These are phyloP conservation scores for Macrobrachium rosenbergii DNA, from an alignment of 1,140 invertebrate species.

Conservation along the genomic window DNA sequence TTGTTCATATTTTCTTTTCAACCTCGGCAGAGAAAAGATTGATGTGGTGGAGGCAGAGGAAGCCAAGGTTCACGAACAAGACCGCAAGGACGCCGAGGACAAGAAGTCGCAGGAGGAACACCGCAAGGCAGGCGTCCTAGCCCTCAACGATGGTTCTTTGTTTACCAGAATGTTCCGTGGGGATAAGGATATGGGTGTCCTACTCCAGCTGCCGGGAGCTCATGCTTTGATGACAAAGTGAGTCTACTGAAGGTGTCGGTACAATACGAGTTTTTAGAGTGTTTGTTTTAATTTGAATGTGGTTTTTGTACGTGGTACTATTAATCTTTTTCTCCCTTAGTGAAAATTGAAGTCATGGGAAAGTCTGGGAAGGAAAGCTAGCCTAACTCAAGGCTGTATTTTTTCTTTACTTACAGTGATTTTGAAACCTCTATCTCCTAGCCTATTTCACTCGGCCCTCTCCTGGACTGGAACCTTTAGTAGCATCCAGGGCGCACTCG, in stretches of 20 bases:
- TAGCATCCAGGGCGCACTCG: too few species aligned
- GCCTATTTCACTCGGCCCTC: too few species aligned
- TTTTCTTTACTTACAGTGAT: too few species aligned
- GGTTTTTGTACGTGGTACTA: background rate
- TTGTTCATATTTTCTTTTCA: background rate
- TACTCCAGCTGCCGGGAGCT: constrained; percentile 43
- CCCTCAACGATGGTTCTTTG: constrained; percentile 52
- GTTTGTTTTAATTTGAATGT: background rate
- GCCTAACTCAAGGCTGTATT: too few species aligned
- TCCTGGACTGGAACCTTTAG: too few species aligned
- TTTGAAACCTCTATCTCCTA: too few species aligned
- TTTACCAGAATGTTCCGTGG: constrained; percentile 53
- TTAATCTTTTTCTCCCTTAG: too few species aligned
- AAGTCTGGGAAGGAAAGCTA: too few species aligned
- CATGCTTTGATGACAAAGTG: constrained; percentile 50
- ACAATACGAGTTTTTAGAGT: background rate
- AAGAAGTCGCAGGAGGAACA: constrained; percentile 28
- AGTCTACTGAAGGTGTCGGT: background rate
- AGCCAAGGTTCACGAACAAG: constrained; percentile 14
- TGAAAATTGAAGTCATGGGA: too few species aligned
- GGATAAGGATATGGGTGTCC: constrained; percentile 52
- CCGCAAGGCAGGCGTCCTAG: constrained; percentile 37
- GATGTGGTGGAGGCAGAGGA: constrained; percentile 39
- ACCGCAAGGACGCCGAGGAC: constrained; percentile 10
- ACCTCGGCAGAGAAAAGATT: constrained; percentile 30